A percentile compares a stretch with the other conserved stretches of the same genome.
Conservation (phyloP, 1,140 invertebrate species). For the Philopotamus ludificatus region DNA sequence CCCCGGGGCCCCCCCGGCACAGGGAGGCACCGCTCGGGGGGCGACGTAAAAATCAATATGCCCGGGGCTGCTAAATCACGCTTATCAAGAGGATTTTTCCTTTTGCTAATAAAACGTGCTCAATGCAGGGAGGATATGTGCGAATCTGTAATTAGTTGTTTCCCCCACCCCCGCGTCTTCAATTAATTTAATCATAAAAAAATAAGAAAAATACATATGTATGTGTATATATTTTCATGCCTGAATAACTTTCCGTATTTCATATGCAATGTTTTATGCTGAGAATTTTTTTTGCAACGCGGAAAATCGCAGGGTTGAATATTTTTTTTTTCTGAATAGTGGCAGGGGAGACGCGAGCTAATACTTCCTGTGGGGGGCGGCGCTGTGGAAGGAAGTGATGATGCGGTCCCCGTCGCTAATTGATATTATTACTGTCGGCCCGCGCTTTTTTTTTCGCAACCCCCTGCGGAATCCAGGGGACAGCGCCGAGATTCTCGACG, state of each 20-base stretch:
- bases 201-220: neutral
- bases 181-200: neutral
- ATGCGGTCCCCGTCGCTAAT: slow-evolving; percentile 30
- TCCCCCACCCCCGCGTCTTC: too few species aligned
- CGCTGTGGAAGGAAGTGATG: neutral
- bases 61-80: slow-evolving; percentile 70
- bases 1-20: slow-evolving; percentile 44
- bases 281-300: too few species aligned
- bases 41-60: slow-evolving; percentile 69
- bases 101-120: slow-evolving; percentile 45
- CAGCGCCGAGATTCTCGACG: neutral
- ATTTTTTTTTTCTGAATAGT: neutral
- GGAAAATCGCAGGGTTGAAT: neutral
- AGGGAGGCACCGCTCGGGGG: slow-evolving; percentile 46
- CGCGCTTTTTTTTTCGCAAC: slow-evolving; percentile 2
- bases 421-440: slow-evolving; percentile 39
- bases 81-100: slow-evolving; percentile 70
- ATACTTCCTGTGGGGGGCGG: neutral
- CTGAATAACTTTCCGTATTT: too few species aligned
- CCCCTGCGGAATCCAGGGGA: neutral
- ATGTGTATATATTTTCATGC: neutral
- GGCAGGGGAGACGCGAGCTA: neutral
- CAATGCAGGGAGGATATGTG: neutral
- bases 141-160: too few species aligned
- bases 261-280: too few species aligned